Evolutionary conservation across 1,140 invertebrate genomes (phyloP), one percentile per base, ranked within the genome.

Genomic region (Diprion similis): DNA sequence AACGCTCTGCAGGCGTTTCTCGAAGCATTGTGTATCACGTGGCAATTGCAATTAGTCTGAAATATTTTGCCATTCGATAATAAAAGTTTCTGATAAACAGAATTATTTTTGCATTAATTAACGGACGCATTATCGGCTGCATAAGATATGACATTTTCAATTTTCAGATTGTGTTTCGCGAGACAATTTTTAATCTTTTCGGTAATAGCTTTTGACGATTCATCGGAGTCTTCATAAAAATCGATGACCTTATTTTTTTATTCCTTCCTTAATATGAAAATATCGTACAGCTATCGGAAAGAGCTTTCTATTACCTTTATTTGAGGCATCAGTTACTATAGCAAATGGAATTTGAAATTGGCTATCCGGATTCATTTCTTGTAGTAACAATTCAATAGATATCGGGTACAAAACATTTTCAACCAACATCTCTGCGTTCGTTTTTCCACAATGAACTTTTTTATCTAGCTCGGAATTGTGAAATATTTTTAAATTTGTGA

Each of bases 231-330:
- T 71, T 78, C 70, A 73, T 71, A 79, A 74, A 80, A 78, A 75
- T 80, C 78, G 19, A 81, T 19, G 10, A 80, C 66, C 48, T 70
- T 71, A 76, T 77, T 70, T 81, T n/a, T 86, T 65, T 78, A 88
- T 68, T 81, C 81, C 46, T 73, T 19, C 18, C 17, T 75, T 51
- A 11, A 65, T 64, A 17, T 76, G 46, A 47, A 77, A 77, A 73
- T 75, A 78, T 47, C 72, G 37, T n/a, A 77, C 48, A 8, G 71
- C 73, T n/a, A 78, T 10, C 46, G 78, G 74, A 46, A 73, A 78
- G 69, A 75, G 77, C 71, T 78, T 77, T 17, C 73, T n/a, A 77
- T 51, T 59, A 13, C 71, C 73, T 74, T 77, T 76, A 73, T 77
- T 77, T n/a, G 68, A 73, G 0, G 73, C 75, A 75, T 78, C 75